phyloP scores from a whole-genome alignment of 2,797 vertebrate genomes.

The Micromesistius poutassou region DNA sequence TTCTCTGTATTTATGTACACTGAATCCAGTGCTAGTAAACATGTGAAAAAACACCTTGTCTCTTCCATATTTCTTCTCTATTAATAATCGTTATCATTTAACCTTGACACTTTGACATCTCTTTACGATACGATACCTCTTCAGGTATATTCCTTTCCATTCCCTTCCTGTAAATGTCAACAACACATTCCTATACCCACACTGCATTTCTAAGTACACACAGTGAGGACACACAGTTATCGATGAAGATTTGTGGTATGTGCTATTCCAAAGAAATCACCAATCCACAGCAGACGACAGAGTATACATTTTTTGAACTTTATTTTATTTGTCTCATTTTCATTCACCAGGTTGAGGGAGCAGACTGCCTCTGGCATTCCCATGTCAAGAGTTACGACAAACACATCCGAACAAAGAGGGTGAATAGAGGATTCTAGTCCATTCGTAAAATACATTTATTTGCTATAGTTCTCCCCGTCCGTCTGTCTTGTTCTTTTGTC shows the following conservation, averaged over 20 bases:
- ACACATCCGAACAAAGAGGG: slow-evolving; percentile 76
- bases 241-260: neutral
- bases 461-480: slow-evolving; percentile 63
- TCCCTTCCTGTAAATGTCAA: too few relatives aligned
- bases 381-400: slow-evolving; percentile 80
- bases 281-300: slow-evolving; percentile 38
- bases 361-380: slow-evolving; percentile 75
- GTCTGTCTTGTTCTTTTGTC: slow-evolving; percentile 27
- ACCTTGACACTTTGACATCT: too few relatives aligned
- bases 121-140: too few relatives aligned
- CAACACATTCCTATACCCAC: slow-evolving; percentile 7
- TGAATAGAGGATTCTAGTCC: slow-evolving; percentile 71
- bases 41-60: neutral
- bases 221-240: too few relatives aligned
- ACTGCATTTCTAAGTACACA: too few relatives aligned
- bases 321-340: slow-evolving; percentile 69
- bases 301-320: slow-evolving; percentile 49
- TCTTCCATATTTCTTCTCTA: neutral
- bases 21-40: neutral
- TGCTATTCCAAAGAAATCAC: slow-evolving; percentile 5
- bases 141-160: too few relatives aligned
- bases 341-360: slow-evolving; percentile 74
- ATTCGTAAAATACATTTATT: slow-evolving; percentile 86
- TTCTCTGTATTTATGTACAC: neutral
- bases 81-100: too few relatives aligned